Evolutionary conservation across 2,797 vertebrate genomes (phyloP).

Genomic region (Botia almorhae): DNA sequence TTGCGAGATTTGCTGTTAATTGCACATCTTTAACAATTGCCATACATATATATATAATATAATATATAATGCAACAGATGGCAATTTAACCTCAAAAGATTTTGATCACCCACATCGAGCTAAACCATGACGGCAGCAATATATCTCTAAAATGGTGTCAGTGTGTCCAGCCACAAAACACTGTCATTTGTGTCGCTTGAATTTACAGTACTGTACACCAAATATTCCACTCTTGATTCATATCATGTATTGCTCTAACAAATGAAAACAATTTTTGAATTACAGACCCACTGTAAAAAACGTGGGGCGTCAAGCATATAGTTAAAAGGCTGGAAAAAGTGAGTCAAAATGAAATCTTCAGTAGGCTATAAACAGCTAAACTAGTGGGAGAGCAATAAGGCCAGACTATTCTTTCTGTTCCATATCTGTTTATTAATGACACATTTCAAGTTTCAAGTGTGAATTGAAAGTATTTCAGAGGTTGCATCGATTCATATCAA

Average conservation of each 20-base stretch:
- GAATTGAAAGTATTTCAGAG: not conserved
- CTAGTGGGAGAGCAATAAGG: slow-evolving; percentile 18
- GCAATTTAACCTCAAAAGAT: not conserved
- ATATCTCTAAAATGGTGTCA: not conserved
- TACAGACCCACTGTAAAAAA: slow-evolving; percentile 13
- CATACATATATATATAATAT: too few species aligned
- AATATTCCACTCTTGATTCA: slow-evolving; percentile 16
- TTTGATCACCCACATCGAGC: not conserved
- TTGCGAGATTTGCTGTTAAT: not conserved
- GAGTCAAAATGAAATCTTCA: slow-evolving; percentile 48
- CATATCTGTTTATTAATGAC: slow-evolving; percentile 22
- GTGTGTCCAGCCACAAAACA: not conserved
- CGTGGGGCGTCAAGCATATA: slow-evolving; percentile 17
- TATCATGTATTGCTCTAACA: slow-evolving; percentile 7
- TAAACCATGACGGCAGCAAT: not conserved
- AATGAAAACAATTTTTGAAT: not conserved
- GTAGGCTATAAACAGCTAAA: slow-evolving; percentile 13
- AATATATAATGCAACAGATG: not conserved
- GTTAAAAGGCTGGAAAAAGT: slow-evolving; percentile 29
- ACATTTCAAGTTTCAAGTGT: slow-evolving; percentile 5
- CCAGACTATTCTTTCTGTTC: slow-evolving; percentile 19
- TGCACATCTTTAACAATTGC: not conserved
- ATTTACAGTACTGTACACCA: slow-evolving; percentile 30
- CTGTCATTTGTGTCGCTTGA: not conserved
- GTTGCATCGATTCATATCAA: not conserved